Conservation (phyloP, 2,113 vertebrate genomes). For the Lynx canadensis region DNA sequence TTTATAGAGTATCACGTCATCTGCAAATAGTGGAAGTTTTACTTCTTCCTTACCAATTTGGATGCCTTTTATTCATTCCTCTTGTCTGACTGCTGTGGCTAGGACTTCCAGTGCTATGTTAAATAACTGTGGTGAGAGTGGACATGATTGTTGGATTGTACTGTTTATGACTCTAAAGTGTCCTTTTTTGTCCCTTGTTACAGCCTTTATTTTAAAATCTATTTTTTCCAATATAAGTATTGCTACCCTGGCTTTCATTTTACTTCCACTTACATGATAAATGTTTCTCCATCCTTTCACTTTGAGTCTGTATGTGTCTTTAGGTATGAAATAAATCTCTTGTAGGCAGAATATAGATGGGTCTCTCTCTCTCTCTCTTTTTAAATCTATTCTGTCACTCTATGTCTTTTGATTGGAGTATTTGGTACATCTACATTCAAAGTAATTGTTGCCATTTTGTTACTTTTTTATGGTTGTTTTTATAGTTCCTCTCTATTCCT, state of each 20-base stretch:
- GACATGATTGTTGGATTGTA: neutral
- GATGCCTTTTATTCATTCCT: neutral
- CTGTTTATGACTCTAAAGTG: neutral
- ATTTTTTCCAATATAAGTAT: neutral
- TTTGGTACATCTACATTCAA: neutral
- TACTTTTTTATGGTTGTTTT: neutral
- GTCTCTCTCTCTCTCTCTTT: neutral
- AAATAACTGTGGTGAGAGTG: neutral
- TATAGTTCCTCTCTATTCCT: neutral
- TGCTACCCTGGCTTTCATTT: neutral
- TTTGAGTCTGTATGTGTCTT: neutral
- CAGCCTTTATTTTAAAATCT: neutral
- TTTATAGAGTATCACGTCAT: neutral
- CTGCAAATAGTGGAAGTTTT: neutral
- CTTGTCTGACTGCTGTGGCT: neutral
- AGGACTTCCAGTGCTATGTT: neutral
- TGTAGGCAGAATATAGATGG: neutral
- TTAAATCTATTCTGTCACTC: neutral
- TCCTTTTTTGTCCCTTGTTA: neutral
- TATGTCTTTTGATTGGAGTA: neutral
- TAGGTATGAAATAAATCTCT: neutral
- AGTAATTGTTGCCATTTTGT: neutral
- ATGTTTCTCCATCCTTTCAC: neutral
- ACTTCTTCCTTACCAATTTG: neutral
- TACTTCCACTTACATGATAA: neutral